Evolutionary conservation across 2,113 vertebrate genomes (phyloP).

Genomic region (Cyprinus carpio): DNA sequence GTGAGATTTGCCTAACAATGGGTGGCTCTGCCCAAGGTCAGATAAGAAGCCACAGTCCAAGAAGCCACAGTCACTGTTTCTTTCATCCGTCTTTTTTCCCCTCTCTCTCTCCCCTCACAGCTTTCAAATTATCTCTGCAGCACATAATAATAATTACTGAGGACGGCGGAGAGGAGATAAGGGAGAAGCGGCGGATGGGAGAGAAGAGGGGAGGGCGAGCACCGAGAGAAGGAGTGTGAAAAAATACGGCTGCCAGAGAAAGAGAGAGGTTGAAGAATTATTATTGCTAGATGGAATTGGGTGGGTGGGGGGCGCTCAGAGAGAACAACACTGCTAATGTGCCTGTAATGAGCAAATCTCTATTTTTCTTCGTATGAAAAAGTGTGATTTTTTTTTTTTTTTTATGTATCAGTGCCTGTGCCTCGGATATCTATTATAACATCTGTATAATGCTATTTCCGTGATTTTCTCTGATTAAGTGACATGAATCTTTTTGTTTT

Average conservation of each 20-base stretch:
- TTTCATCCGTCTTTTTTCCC: slow-evolving; percentile 75
- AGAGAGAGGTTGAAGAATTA: slow-evolving; percentile 51
- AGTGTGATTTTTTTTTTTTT: neutral
- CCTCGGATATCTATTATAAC: slow-evolving; percentile 2
- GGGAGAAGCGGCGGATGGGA: slow-evolving; percentile 69
- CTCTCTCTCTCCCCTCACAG: slow-evolving; percentile 73
- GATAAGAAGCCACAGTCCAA: slow-evolving; percentile 82
- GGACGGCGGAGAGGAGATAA: slow-evolving; percentile 81
- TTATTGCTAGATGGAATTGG: slow-evolving; percentile 43
- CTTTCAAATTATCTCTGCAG: slow-evolving; percentile 82
- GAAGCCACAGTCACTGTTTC: slow-evolving; percentile 77
- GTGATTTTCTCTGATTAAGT: slow-evolving; percentile 9
- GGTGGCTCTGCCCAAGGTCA: slow-evolving; percentile 84
- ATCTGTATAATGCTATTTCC: neutral
- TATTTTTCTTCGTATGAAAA: slow-evolving; percentile 22
- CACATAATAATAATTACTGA: slow-evolving; percentile 86
- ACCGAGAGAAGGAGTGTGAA: slow-evolving; percentile 37
- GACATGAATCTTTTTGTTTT: neutral
- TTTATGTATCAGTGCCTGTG: neutral
- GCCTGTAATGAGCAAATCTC: slow-evolving; percentile 28
- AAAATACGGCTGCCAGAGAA: slow-evolving; percentile 42
- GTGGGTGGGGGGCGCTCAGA: slow-evolving; percentile 22
- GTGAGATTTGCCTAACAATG: slow-evolving; percentile 86
- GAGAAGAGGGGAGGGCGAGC: slow-evolving; percentile 44
- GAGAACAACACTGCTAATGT: slow-evolving; percentile 35